phyloP scores from a whole-genome alignment of 2,113 vertebrate species.

The Pipra filicauda region DNA sequence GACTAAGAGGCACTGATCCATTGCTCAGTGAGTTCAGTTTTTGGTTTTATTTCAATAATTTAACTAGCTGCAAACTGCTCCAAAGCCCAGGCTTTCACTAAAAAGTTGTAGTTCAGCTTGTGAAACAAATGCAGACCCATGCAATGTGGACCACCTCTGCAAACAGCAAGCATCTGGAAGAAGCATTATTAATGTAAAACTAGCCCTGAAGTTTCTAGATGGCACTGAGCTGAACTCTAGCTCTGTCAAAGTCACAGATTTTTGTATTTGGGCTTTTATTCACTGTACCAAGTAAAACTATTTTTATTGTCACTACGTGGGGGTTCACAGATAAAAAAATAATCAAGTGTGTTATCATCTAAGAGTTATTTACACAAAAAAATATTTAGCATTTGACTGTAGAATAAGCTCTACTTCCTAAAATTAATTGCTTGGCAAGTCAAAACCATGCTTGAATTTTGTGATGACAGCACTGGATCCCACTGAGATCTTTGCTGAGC shows the following conservation, averaged over 20 bases:
- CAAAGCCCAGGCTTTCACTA: not conserved
- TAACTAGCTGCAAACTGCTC: not conserved
- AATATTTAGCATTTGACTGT: not conserved
- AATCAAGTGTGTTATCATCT: not conserved
- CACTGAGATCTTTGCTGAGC: not conserved
- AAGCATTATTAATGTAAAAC: not conserved
- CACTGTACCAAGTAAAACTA: not conserved
- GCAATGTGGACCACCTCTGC: not conserved
- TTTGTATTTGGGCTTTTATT: not conserved
- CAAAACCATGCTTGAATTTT: not conserved
- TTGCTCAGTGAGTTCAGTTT: not conserved
- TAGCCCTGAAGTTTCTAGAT: not conserved
- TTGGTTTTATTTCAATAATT: not conserved
- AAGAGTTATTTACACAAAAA: not conserved
- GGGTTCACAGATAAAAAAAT: not conserved
- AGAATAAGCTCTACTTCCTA: not conserved
- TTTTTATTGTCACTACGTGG: not conserved
- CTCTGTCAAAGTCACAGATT: not conserved
- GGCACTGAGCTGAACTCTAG: not conserved
- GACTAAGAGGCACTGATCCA: not conserved
- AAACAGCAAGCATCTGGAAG: not conserved
- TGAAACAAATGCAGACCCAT: not conserved
- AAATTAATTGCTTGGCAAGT: not conserved
- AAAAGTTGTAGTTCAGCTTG: not conserved
- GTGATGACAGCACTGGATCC: not conserved